phyloP scores from a whole-genome alignment of 2,113 vertebrate species.

The Collichthys lucidus region DNA sequence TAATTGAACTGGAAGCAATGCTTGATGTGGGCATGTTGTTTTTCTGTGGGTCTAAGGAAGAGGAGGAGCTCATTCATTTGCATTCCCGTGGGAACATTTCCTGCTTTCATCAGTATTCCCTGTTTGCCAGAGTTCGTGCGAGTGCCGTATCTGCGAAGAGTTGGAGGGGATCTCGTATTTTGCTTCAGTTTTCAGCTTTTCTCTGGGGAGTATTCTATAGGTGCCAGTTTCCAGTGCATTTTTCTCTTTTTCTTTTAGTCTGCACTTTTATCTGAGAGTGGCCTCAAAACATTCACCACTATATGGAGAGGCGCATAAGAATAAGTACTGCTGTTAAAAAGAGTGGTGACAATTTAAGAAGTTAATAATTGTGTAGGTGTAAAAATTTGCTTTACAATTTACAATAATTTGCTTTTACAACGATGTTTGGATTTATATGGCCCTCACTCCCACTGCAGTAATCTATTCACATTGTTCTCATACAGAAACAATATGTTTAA shows the following conservation, averaged over 20 bases:
- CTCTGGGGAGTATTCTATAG: constrained; percentile 43
- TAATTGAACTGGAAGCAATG: constrained; percentile 67
- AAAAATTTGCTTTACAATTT: not conserved
- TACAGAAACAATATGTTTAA: not conserved
- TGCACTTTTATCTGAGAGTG: constrained; percentile 43
- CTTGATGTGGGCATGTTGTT: constrained; percentile 42
- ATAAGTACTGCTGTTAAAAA: not conserved
- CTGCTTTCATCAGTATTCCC: constrained; percentile 63
- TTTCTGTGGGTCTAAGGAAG: constrained; percentile 37
- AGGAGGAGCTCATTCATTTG: constrained; percentile 57
- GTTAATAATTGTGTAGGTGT: not conserved
- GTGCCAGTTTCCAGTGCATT: constrained; percentile 41
- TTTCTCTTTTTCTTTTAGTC: constrained; percentile 6
- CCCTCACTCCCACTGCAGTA: constrained; percentile 1
- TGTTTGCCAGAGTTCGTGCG: constrained; percentile 45
- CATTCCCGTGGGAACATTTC: constrained; percentile 64
- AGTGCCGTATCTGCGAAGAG: constrained; percentile 42
- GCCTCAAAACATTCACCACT: constrained; percentile 38
- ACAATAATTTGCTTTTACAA: too few species aligned
- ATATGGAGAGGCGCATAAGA: not conserved
- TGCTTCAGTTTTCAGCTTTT: constrained; percentile 37
- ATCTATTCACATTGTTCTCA: constrained; percentile 19
- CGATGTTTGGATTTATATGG: constrained; percentile 16
- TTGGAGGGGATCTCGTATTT: constrained; percentile 53
- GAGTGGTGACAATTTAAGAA: not conserved